Base-by-base conservation (phyloP, 2,888 invertebrate species). In the Ectemnius lituratus region DNA sequence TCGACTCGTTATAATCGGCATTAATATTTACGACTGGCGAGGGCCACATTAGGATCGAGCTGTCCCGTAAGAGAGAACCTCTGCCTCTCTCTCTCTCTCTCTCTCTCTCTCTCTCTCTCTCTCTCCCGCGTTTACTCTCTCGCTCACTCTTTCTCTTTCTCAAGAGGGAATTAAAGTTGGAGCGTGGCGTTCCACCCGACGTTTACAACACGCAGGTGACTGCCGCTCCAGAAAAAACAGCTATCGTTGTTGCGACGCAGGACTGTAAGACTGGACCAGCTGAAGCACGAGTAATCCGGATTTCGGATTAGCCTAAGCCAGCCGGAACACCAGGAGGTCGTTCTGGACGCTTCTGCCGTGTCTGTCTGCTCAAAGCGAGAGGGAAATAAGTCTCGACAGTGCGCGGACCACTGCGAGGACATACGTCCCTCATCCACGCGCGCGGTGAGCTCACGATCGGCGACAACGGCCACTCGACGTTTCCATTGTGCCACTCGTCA, bases 301-400 rank as follows among this genome's bases (percentile, higher is more conserved):
- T 90, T 89, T 88, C 77, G 89, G 90, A 90, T 90, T 90, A 90
- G 86, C 82, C 81, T 86, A 87, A 89, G 86, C 86, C 83, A 80
- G 83, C 75, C 84, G 75, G 78, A 81, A 81, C 84, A 77, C 84
- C 85, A 76, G 83, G 86, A 85, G 85, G 85, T 84, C 83, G 82
- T 76, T 76, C 80, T 65, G 69, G 70, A 76, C 68, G 57, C 67
- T 75, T 78, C 81, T 81, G 76, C 76, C 75, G 76, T 37, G 37
- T 72, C 79, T 60, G 75, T 63, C 71, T 65, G 76, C 62, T 71
- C 45, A 47, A 69, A 71, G 58, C 66, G 73, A 74, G 76, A 81
- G 78, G 79, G 78, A 85, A 79, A 85, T 76, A 84, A 84, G 79
- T 76, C 73, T 37, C 8, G 37, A 37, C 37, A 11, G 37, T 37